Evolutionary conservation across 2,797 vertebrate species (phyloP).

Genomic region (Heliangelus exortis): DNA sequence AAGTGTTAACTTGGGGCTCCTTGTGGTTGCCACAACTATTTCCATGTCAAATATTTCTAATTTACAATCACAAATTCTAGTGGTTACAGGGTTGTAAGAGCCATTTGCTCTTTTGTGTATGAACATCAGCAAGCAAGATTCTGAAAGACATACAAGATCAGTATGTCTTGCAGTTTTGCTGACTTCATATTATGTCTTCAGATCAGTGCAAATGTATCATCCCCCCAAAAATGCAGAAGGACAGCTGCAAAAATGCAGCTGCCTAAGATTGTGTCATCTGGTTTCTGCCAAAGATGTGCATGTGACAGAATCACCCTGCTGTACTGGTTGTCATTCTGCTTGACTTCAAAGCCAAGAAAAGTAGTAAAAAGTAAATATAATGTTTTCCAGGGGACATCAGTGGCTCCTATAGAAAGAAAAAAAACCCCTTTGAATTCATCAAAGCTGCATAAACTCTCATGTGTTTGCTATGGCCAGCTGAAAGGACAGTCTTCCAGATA

Average conservation of each 20-base stretch:
- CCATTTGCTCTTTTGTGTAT: not conserved
- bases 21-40: not conserved
- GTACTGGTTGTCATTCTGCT: not conserved
- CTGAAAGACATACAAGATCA: not conserved
- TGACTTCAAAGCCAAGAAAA: not conserved
- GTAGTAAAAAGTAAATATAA: not conserved
- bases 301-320: not conserved
- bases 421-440: not conserved
- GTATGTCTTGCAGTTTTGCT: not conserved
- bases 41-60: not conserved
- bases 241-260: constrained; percentile 1
- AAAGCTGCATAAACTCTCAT: not conserved
- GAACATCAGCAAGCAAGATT: not conserved
- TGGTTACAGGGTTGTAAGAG: not conserved
- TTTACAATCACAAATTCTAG: not conserved
- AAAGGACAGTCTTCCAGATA: not conserved
- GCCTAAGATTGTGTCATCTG: not conserved
- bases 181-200: not conserved
- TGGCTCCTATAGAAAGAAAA: not conserved
- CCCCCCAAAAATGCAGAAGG: not conserved
- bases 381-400: not conserved
- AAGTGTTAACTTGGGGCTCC: not conserved
- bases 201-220: not conserved
- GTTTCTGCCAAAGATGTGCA: not conserved
- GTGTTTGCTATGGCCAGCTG: not conserved